Base-by-base conservation (phyloP, 2,797 vertebrate genomes). In the Poeciliopsis presidionis region DNA sequence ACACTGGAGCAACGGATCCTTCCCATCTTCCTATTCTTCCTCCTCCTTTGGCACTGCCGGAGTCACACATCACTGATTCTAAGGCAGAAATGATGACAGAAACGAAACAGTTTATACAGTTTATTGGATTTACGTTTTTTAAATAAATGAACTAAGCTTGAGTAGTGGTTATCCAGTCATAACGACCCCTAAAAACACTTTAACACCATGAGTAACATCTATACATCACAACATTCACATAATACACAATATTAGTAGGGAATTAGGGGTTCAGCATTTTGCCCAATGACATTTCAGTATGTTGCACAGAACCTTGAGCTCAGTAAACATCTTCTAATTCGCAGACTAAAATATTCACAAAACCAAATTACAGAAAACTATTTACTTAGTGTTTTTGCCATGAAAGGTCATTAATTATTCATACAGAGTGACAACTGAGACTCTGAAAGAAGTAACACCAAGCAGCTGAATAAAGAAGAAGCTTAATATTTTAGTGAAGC, bases 1-100 rank as follows among this genome's bases (percentile, higher is more conserved):
- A 96, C 96, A 96, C 89, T 80, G 91, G 88, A 92, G 94, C 92
- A 94, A 95, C 77, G 77, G 90, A 94, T 94, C 93, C 88, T 90
- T 91, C 92, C 89, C 84, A 87, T 83, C 90, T 78, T 90, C 90
- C 83, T 74, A 41, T 80, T 83, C 84, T 82, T 69, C 75, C 79
- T 81, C 69, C 75, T 57, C 74, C 43, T 28, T 70, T 81, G 77
- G 61, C 79, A 75, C 84, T 90, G 82, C 78, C 71, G 87, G 87
- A 87, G 89, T 87, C 84, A 81, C n/a, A 77, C 84, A 9, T 69
- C 82, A 88, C 73, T 59, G 63, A 73, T 8, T 80, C 69, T 76
- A 77, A 76, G 20, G 80, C 75, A 9, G 13, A 70, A 76, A 79
- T 43, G 63, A 75, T 77, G 80, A 84, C 85, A 74, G 84, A 61